Conservation (phyloP, 1,140 invertebrate species). For the Drosophila nikananu region DNA sequence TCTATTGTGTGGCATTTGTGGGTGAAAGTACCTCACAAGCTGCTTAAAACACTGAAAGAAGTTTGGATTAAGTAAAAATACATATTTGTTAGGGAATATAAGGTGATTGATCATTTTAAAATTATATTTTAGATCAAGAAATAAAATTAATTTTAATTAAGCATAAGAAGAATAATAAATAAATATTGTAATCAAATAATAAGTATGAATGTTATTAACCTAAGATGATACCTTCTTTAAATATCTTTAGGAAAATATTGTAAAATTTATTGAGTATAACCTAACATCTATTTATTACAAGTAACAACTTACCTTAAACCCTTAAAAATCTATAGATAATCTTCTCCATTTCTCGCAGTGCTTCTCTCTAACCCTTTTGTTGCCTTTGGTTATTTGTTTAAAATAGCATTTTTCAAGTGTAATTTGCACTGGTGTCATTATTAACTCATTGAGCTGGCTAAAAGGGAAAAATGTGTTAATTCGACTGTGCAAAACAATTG, state of each 20-base stretch:
- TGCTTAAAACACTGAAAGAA: constrained; percentile 37
- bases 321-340: not conserved
- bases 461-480: constrained; percentile 66
- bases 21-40: constrained; percentile 69
- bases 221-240: not conserved
- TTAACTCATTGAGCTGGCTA: constrained; percentile 54
- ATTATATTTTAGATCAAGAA: not conserved
- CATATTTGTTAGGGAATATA: not conserved
- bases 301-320: not conserved
- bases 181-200: not conserved
- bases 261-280: not conserved
- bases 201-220: not conserved
- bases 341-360: not conserved
- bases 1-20: constrained; percentile 65
- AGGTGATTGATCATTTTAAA: too few species aligned
- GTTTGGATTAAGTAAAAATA: not conserved
- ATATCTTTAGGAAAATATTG: not conserved
- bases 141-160: not conserved
- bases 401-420: not conserved
- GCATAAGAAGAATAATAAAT: not conserved
- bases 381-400: not conserved
- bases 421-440: constrained; percentile 56
- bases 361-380: not conserved
- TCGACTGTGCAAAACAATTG: constrained; percentile 53
- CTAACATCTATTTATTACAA: not conserved